These are phyloP conservation scores for Plecotus auritus DNA, from an alignment of 2,113 vertebrate species.

Conservation along the genomic window DNA sequence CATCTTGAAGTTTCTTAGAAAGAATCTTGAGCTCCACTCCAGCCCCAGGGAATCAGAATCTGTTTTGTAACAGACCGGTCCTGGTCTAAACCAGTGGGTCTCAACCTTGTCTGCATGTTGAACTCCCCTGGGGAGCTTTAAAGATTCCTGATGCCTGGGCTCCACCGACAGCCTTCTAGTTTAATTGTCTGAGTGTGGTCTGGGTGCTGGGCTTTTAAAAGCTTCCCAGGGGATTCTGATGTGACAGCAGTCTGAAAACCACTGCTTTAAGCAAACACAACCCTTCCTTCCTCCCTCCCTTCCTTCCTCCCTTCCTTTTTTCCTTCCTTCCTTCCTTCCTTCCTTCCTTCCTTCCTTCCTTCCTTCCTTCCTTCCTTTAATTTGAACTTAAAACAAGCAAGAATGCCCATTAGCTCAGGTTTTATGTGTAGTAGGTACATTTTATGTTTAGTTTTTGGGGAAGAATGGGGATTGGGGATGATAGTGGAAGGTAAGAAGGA, in stretches of 20 bases:
- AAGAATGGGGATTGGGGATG: neutral
- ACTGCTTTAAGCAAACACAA: neutral
- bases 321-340: neutral
- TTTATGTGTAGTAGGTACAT: neutral
- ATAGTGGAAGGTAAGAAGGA: neutral
- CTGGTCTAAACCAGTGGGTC: neutral
- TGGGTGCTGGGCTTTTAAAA: neutral
- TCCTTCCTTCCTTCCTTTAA: too few species aligned
- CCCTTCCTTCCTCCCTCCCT: neutral
- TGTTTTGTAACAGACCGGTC: neutral
- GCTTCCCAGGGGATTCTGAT: neutral
- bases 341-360: too few species aligned
- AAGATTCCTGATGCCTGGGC: neutral
- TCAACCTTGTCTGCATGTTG: neutral
- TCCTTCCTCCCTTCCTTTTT: too few species aligned
- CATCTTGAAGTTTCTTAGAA: neutral
- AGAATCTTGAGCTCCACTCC: neutral
- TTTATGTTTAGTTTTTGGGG: neutral
- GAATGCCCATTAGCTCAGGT: neutral
- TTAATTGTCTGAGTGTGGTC: neutral
- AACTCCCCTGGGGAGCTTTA: neutral
- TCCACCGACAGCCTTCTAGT: neutral
- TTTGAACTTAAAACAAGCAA: conserved; percentile 13
- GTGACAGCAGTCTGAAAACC: neutral
- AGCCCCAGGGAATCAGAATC: neutral